phyloP scores from a whole-genome alignment of 1,140 invertebrate species.

The Nasonia giraulti region DNA sequence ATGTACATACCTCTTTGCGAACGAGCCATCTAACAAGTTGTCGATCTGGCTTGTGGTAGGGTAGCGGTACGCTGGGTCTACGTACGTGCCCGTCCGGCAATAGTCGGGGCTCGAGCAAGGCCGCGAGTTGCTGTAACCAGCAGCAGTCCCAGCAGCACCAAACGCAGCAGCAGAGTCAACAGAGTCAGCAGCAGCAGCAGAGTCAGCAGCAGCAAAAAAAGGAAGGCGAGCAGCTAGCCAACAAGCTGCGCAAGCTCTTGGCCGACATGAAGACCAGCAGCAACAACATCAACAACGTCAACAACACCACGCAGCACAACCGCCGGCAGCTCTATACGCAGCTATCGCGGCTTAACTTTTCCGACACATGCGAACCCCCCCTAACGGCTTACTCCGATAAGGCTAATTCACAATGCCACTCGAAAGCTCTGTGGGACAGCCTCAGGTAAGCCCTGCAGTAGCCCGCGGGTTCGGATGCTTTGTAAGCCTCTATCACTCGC shows the following conservation, averaged over 20 bases:
- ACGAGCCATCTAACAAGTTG: neutral
- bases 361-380: slow-evolving; percentile 35
- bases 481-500: slow-evolving; percentile 36
- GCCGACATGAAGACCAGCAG: slow-evolving; percentile 40
- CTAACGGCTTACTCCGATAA: slow-evolving; percentile 37
- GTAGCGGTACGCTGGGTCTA: slow-evolving; percentile 47
- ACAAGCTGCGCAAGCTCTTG: slow-evolving; percentile 39
- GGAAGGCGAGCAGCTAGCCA: slow-evolving; percentile 40
- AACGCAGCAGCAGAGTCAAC: neutral
- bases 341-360: slow-evolving; percentile 41
- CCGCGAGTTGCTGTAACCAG: slow-evolving; percentile 40
- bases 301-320: slow-evolving; percentile 43
- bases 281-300: slow-evolving; percentile 29
- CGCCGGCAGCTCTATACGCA: slow-evolving; percentile 25
- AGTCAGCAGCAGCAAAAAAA: slow-evolving; percentile 42
- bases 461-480: slow-evolving; percentile 36
- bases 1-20: neutral
- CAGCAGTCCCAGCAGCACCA: slow-evolving; percentile 50
- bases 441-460: slow-evolving; percentile 45
- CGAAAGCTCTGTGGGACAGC: slow-evolving; percentile 48
- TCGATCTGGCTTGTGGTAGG: slow-evolving; percentile 39
- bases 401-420: slow-evolving; percentile 31
- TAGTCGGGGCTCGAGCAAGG: slow-evolving; percentile 40
- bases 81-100: slow-evolving; percentile 48
- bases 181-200: slow-evolving; percentile 17